Evolutionary conservation across 37 sponge, comb jelly and placozoan species (phyloP), one percentile per base, ranked within the genome.

Genomic region (Eunapius fragilis): DNA sequence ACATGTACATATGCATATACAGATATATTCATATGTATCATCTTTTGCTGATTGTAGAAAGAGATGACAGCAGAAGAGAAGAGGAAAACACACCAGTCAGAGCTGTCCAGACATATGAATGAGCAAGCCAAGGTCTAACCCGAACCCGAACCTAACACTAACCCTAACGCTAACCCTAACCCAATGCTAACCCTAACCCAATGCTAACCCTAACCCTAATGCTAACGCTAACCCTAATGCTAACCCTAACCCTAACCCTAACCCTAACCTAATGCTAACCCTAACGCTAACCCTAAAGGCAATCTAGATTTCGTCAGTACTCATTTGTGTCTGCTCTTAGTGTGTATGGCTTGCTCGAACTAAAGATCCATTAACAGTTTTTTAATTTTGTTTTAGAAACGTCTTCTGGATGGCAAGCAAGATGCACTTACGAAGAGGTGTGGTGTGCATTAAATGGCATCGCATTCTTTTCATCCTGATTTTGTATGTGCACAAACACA

Each of bases 121-220:
- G 89, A 95, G 67, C 88, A 95, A 67, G 99, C 99, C 37, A 92
- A 87, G 82, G 95, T 84, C 71, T 19, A 84, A 92, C n/a, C n/a
- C n/a, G n/a, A n/a, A n/a, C n/a, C n/a, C n/a, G n/a, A n/a, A n/a
- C n/a, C n/a, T n/a, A n/a, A n/a, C n/a, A n/a, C n/a, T n/a, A n/a
- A n/a, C n/a, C n/a, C n/a, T n/a, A n/a, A n/a, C n/a, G n/a, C n/a
- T n/a, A n/a, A n/a, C n/a, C n/a, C n/a, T n/a, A n/a, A n/a, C 47
- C 47, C 9, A 9, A 11, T 9, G 7, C 47, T 9, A 45, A 4
- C 47, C 47, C 47, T 45, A 11, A n/a, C n/a, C n/a, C n/a, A n/a
- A n/a, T n/a, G n/a, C n/a, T n/a, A n/a, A n/a, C n/a, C n/a, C n/a
- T n/a, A n/a, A n/a, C n/a, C n/a, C n/a, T n/a, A n/a, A n/a, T n/a